Evolutionary conservation across 37 sponge, comb jelly and placozoan species (phyloP).

Genomic region (Theonella swinhoei): DNA sequence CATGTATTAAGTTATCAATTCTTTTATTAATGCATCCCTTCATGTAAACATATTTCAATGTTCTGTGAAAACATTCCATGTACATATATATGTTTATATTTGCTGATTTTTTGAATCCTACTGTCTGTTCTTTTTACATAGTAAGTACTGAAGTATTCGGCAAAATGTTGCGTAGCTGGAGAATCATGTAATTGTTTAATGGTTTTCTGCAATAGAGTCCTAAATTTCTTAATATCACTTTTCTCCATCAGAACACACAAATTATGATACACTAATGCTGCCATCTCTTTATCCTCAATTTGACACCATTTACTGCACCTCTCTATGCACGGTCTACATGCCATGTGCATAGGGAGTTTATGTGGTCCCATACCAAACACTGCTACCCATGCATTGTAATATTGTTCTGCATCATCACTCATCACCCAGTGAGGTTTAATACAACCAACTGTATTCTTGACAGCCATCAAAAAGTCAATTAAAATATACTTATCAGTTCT

Average conservation of each 20-base stretch:
- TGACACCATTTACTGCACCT: background rate
- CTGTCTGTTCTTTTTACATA: constrained; percentile 64
- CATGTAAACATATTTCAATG: constrained; percentile 55
- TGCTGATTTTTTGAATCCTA: constrained; percentile 29
- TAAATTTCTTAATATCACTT: constrained; percentile 18
- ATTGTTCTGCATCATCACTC: constrained; percentile 59
- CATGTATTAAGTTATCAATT: constrained; percentile 31
- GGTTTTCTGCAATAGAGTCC: constrained; percentile 7
- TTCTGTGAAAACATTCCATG: constrained; percentile 63
- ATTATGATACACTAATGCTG: constrained; percentile 30
- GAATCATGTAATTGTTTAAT: background rate
- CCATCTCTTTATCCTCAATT: background rate
- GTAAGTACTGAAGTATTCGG: constrained; percentile 28
- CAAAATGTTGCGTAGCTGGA: background rate
- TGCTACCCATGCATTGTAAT: constrained; percentile 55
- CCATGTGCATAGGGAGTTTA: constrained; percentile 49
- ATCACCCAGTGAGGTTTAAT: constrained; percentile 32
- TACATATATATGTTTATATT: constrained; percentile 59
- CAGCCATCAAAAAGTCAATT: constrained; percentile 15
- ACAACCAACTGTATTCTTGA: constrained; percentile 20
- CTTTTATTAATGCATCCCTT: constrained; percentile 34
- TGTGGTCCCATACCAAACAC: constrained; percentile 44
- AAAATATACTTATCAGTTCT: constrained; percentile 30
- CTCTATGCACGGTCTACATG: constrained; percentile 67
- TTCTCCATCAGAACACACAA: constrained; percentile 34